A percentile compares a stretch with the other conserved stretches of the same genome.
These are phyloP conservation scores for Panagrolaimus sp. DNA, from an alignment of 1,140 invertebrate genomes.

Conservation along the genomic window DNA sequence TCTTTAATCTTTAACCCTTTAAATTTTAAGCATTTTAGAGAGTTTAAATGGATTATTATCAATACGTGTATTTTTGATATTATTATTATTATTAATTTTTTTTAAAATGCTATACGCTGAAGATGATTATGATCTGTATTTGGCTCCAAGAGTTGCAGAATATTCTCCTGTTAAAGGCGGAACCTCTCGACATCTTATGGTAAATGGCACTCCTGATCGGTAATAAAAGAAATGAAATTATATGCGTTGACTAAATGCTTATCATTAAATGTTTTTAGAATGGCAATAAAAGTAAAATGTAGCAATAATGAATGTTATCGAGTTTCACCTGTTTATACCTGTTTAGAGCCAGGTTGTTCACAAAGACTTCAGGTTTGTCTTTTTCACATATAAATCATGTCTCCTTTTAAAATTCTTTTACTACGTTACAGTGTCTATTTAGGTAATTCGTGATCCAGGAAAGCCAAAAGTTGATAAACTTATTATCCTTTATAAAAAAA, in stretches of 20 bases:
- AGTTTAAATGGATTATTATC: too few relatives aligned
- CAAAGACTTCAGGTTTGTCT: conserved; percentile 25
- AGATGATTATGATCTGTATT: conserved; percentile 30
- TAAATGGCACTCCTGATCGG: conserved; percentile 26
- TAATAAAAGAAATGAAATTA: neutral
- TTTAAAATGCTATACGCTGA: conserved; percentile 10
- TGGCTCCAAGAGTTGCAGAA: conserved; percentile 26
- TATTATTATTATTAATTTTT: too few relatives aligned
- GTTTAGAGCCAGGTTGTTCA: conserved; percentile 26
- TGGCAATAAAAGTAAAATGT: conserved; percentile 34
- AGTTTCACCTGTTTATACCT: conserved; percentile 28
- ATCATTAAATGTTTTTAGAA: conserved; percentile 14
- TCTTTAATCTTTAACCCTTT: too few relatives aligned
- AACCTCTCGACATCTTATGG: conserved; percentile 33
- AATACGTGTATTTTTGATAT: too few relatives aligned
- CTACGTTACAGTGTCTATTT: neutral
- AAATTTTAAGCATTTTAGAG: too few relatives aligned
- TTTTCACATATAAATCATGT: too few relatives aligned
- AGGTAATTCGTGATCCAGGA: conserved; percentile 28
- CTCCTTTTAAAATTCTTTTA: neutral
- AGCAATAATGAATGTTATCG: conserved; percentile 30
- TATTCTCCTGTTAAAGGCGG: conserved; percentile 24
- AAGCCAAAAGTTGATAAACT: conserved; percentile 28
- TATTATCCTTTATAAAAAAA: conserved; percentile 30
- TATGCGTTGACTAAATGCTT: neutral